A percentile compares a stretch with the other conserved stretches of the same genome.
phyloP scores from a whole-genome alignment of 2,113 vertebrate species.

The Anolis carolinensis region DNA sequence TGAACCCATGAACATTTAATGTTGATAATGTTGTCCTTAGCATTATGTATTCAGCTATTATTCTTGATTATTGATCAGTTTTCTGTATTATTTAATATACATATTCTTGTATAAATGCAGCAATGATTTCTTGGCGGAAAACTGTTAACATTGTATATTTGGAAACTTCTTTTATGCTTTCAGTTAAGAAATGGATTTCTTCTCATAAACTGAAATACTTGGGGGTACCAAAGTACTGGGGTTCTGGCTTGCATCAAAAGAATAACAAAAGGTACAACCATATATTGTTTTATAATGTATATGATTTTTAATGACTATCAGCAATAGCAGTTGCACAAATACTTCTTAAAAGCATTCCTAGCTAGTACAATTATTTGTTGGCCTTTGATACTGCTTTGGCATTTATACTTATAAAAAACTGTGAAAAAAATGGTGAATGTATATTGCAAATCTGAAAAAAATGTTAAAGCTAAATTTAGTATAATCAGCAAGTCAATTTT shows the following conservation, averaged over 20 bases:
- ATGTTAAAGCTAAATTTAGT: background rate
- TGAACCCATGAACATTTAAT: background rate
- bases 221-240: constrained; percentile 94
- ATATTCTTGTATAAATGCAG: constrained; percentile 25
- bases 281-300: constrained; percentile 32
- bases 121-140: constrained; percentile 26
- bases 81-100: background rate
- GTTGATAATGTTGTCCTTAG: background rate
- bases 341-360: too few species aligned
- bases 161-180: constrained; percentile 68
- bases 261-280: constrained; percentile 86
- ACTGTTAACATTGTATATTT: constrained; percentile 15
- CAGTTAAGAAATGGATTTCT: constrained; percentile 91
- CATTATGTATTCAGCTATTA: background rate
- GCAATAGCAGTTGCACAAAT: background rate
- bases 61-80: background rate
- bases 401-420: background rate
- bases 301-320: background rate
- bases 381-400: background rate
- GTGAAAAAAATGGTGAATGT: background rate
- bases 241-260: constrained; percentile 90
- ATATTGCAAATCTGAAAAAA: background rate
- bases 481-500: background rate
- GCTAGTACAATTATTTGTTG: background rate
- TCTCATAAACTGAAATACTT: constrained; percentile 86